A percentile compares a stretch with the other conserved stretches of the same genome.
phyloP scores from a whole-genome alignment of 2,888 invertebrate genomes.

The Drosophila mayaguana region DNA sequence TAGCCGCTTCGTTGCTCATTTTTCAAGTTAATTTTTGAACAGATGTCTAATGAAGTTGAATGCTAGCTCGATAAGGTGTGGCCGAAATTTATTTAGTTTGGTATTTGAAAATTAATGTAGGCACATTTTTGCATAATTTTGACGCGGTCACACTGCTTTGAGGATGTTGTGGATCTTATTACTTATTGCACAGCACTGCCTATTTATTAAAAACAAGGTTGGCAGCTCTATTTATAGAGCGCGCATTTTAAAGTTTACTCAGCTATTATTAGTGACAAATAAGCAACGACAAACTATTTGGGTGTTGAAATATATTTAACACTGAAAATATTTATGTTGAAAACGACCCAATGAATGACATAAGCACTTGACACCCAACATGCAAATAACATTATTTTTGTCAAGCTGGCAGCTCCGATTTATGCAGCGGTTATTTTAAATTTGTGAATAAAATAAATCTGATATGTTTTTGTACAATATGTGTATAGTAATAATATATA shows the following conservation, averaged over 20 bases:
- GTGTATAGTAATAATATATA: too few relatives aligned
- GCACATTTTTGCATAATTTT: neutral
- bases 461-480: neutral
- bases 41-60: slow-evolving; percentile 54
- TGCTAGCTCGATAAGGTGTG: slow-evolving; percentile 41
- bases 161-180: neutral
- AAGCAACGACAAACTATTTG: neutral
- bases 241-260: slow-evolving; percentile 16
- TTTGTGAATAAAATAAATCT: neutral
- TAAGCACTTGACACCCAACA: neutral
- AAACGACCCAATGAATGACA: too few relatives aligned
- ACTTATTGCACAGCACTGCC: slow-evolving; percentile 1
- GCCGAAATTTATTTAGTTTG: slow-evolving; percentile 7
- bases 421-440: neutral
- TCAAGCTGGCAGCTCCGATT: neutral
- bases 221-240: slow-evolving; percentile 15
- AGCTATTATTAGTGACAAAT: neutral
- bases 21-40: slow-evolving; percentile 57
- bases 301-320: too few relatives aligned
- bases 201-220: neutral
- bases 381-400: too few relatives aligned
- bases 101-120: slow-evolving; percentile 2
- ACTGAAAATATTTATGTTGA: too few relatives aligned
- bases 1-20: slow-evolving; percentile 84
- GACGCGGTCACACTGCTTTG: slow-evolving; percentile 11